These are phyloP conservation scores for Arothron firmamentum DNA, from an alignment of 2,113 vertebrate genomes.

Conservation along the genomic window DNA sequence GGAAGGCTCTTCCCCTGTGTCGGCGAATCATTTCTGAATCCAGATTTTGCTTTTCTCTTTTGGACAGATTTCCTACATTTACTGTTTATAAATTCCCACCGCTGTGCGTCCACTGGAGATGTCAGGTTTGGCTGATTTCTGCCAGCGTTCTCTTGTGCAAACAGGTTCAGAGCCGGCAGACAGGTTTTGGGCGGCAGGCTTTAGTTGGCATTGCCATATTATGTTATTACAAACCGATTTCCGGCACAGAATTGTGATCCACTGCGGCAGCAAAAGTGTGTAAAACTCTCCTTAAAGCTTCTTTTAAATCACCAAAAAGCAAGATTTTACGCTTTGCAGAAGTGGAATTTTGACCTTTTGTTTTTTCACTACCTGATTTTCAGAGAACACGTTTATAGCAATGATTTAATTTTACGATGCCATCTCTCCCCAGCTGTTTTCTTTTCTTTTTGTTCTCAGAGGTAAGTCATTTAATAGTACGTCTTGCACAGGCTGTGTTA, in stretches of 20 bases:
- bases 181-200: not conserved
- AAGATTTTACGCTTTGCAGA: too few species aligned
- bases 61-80: not conserved
- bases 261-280: not conserved
- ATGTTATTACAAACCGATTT: constrained; percentile 7
- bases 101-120: not conserved
- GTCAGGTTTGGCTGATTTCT: constrained; percentile 9
- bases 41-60: not conserved
- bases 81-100: too few species aligned
- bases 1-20: constrained; percentile 20
- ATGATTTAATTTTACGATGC: not conserved
- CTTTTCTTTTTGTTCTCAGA: constrained; percentile 3
- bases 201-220: not conserved
- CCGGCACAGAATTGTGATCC: constrained; percentile 9
- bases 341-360: not conserved
- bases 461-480: constrained; percentile 16
- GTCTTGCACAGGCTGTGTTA: constrained; percentile 18
- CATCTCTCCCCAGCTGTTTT: not conserved
- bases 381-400: constrained; percentile 1
- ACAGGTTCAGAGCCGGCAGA: constrained; percentile 33
- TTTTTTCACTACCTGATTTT: not conserved
- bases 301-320: too few species aligned
- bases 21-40: not conserved
- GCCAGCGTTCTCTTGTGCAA: constrained; percentile 3
- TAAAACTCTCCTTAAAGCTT: too few species aligned